These are phyloP conservation scores for Pao palembangensis DNA, from an alignment of 2,113 vertebrate genomes.

Conservation along the genomic window DNA sequence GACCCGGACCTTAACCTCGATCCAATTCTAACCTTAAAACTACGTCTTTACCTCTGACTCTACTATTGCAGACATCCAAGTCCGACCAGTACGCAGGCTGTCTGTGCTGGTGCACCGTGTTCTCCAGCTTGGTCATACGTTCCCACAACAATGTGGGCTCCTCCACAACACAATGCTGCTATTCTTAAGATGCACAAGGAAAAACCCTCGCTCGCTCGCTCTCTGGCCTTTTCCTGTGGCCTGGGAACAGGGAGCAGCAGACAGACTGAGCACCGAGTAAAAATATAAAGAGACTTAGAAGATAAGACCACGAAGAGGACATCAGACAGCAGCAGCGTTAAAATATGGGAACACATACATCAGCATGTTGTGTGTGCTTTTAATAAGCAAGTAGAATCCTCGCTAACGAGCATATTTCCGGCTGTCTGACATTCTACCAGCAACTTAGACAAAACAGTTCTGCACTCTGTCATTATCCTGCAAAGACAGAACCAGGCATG, in stretches of 20 bases:
- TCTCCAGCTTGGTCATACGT: constrained; percentile 34
- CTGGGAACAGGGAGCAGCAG: constrained; percentile 49
- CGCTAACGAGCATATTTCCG: constrained; percentile 38
- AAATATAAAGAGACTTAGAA: constrained; percentile 4
- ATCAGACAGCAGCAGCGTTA: neutral
- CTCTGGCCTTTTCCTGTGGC: constrained; percentile 64
- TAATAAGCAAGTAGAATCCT: constrained; percentile 13
- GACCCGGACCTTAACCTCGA: too few relatives aligned
- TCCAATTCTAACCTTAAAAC: too few relatives aligned
- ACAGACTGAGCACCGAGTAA: constrained; percentile 31
- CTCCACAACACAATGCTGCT: constrained; percentile 67
- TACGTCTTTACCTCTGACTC: too few relatives aligned
- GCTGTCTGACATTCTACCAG: constrained; percentile 40
- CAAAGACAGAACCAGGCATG: constrained; percentile 48
- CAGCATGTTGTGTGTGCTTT: constrained; percentile 8
- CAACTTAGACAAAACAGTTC: constrained; percentile 43
- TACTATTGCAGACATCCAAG: too few relatives aligned
- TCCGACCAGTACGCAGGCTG: neutral
- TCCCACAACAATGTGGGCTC: constrained; percentile 66
- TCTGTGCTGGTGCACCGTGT: constrained; percentile 4
- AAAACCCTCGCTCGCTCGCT: constrained; percentile 15
- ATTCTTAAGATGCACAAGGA: constrained; percentile 62
- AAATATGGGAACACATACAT: constrained; percentile 3
- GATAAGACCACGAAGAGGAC: neutral
- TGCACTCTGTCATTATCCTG: constrained; percentile 55